Conservation (phyloP, 2,113 vertebrate species). For the Vireo altiloquus region DNA sequence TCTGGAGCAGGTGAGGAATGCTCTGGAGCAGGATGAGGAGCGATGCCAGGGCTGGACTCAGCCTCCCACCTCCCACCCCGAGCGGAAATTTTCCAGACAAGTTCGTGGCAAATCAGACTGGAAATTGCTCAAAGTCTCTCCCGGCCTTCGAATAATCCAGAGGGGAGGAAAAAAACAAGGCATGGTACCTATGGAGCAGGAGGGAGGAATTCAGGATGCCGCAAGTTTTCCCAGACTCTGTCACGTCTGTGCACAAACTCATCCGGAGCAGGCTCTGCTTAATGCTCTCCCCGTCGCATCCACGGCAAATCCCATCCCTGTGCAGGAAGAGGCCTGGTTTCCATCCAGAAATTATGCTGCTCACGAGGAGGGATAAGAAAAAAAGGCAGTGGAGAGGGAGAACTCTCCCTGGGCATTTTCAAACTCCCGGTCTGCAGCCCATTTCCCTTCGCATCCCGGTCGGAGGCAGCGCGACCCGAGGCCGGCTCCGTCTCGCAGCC, state of each 20-base stretch:
- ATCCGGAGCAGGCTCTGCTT: neutral
- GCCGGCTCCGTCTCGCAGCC: neutral
- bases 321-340: neutral
- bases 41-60: accelerated
- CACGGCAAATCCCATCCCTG: neutral
- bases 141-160: constrained; percentile 5
- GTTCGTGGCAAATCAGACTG: neutral
- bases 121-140: neutral
- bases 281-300: neutral
- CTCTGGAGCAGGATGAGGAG: neutral
- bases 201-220: neutral
- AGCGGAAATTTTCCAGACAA: neutral
- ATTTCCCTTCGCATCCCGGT: neutral
- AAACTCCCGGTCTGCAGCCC: neutral
- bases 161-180: neutral
- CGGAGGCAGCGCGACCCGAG: neutral
- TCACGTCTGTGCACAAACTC: neutral
- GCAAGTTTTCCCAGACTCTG: neutral
- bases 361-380: neutral
- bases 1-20: neutral
- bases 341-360: constrained; percentile 10
- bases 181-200: neutral
- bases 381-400: neutral
- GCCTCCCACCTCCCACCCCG: accelerated
- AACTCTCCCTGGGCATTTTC: neutral